phyloP scores from a whole-genome alignment of 2,113 vertebrate genomes.

The Sarotherodon lohbergeri region DNA sequence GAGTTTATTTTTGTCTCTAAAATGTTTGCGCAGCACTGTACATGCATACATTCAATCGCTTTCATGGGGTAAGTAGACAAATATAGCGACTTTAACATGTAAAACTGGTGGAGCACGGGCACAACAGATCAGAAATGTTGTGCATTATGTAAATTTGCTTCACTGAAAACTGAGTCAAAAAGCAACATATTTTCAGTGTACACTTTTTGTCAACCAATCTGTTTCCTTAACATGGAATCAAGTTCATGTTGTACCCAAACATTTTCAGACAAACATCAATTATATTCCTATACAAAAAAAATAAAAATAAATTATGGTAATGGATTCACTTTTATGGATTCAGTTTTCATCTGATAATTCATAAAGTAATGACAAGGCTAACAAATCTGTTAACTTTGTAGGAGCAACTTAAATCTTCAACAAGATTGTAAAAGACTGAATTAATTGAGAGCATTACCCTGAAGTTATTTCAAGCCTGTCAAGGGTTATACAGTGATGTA shows the following conservation, averaged over 20 bases:
- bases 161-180: not conserved
- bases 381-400: not conserved
- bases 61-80: not conserved
- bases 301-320: not conserved
- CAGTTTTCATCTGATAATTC: not conserved
- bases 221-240: not conserved
- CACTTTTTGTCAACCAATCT: conserved; percentile 33
- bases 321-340: not conserved
- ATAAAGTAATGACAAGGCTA: not conserved
- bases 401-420: not conserved
- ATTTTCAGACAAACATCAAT: conserved; percentile 2
- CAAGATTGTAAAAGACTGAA: not conserved
- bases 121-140: not conserved
- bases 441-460: not conserved
- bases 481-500: not conserved
- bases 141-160: not conserved
- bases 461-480: conserved; percentile 4
- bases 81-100: not conserved
- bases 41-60: not conserved
- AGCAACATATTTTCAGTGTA: conserved; percentile 9
- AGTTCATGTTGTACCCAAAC: not conserved
- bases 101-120: not conserved
- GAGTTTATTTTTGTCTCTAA: not conserved
- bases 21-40: not conserved
- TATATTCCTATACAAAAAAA: conserved; percentile 36